Evolutionary conservation across 1,140 invertebrate genomes (phyloP).

Genomic region (Magallana gigas): DNA sequence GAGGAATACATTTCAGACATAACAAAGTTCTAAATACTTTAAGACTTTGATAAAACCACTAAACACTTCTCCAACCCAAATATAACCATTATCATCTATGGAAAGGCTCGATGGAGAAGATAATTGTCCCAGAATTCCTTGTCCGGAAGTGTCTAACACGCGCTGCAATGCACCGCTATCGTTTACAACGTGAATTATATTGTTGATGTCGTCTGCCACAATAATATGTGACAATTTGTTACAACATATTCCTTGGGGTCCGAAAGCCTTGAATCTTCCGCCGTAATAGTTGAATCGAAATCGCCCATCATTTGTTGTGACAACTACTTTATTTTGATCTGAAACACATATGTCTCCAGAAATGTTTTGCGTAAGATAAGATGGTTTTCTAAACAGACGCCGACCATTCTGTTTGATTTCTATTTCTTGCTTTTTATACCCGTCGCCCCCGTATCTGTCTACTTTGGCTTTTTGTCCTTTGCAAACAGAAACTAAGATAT

Average conservation of each 20-base stretch:
- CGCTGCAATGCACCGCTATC: neutral
- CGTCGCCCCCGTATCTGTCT: neutral
- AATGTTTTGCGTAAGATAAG: neutral
- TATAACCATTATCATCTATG: neutral
- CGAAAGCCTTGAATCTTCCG: neutral
- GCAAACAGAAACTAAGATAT: conserved; percentile 4
- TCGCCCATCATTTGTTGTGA: neutral
- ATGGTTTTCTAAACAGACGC: neutral
- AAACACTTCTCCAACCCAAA: conserved; percentile 19
- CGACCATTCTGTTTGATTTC: conserved; percentile 10
- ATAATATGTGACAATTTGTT: conserved; percentile 4
- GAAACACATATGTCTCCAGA: conserved; percentile 10
- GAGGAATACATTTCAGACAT: neutral
- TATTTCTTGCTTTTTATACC: neutral
- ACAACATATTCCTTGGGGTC: conserved; percentile 3
- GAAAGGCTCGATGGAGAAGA: neutral
- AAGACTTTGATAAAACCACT: conserved; percentile 8
- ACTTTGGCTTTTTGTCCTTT: neutral
- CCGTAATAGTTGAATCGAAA: conserved; percentile 20
- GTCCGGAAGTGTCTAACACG: neutral
- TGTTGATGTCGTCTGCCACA: conserved; percentile 16
- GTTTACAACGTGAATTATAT: conserved; percentile 2
- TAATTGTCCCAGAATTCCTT: conserved; percentile 12
- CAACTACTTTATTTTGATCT: neutral
- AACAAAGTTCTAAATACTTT: conserved; percentile 10